Percentiles rank a stretch among this genome's conserved stretches.
Conservation (phyloP, 2,888 invertebrate genomes). For the Aproaerema taeniolella region DNA sequence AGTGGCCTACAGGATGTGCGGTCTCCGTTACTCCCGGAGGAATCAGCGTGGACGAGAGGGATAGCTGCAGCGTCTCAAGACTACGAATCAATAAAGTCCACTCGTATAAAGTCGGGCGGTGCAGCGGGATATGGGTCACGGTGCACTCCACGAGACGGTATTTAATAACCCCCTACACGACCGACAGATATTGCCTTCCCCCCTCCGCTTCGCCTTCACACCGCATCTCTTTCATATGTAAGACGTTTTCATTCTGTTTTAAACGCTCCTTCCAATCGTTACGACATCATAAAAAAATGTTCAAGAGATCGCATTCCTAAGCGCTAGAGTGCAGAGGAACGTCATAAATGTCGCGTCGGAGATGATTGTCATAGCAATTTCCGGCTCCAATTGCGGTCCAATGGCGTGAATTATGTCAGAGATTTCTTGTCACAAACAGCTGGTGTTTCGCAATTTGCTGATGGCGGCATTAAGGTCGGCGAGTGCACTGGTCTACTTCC, state of each 20-base stretch:
- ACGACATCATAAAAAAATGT: conserved; percentile 32
- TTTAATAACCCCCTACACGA: conserved; percentile 60
- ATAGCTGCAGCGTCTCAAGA: conserved; percentile 69
- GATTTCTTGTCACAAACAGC: conserved; percentile 68
- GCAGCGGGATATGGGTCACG: conserved; percentile 73
- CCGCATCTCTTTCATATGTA: conserved; percentile 27
- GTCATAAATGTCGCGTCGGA: conserved; percentile 32
- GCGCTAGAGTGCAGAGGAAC: conserved; percentile 13
- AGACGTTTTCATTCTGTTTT: conserved; percentile 36
- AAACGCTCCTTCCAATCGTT: conserved; percentile 27
- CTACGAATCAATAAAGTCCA: conserved; percentile 78
- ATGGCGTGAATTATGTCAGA: conserved; percentile 61
- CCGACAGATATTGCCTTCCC: conserved; percentile 57
- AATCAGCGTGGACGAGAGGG: conserved; percentile 45
- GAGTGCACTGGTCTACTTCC: conserved; percentile 58
- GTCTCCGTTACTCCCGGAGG: conserved; percentile 30
- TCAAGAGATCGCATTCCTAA: conserved; percentile 7
- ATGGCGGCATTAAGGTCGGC: conserved; percentile 69
- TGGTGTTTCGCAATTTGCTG: conserved; percentile 74
- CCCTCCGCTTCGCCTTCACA: conserved; percentile 8
- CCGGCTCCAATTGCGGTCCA: conserved; percentile 46
- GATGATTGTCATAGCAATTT: conserved; percentile 50
- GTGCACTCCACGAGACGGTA: conserved; percentile 64
- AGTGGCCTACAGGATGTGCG: conserved; percentile 50
- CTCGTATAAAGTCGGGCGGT: conserved; percentile 68